Base-by-base conservation (phyloP, 2,113 vertebrate species). In the Antennarius striatus region DNA sequence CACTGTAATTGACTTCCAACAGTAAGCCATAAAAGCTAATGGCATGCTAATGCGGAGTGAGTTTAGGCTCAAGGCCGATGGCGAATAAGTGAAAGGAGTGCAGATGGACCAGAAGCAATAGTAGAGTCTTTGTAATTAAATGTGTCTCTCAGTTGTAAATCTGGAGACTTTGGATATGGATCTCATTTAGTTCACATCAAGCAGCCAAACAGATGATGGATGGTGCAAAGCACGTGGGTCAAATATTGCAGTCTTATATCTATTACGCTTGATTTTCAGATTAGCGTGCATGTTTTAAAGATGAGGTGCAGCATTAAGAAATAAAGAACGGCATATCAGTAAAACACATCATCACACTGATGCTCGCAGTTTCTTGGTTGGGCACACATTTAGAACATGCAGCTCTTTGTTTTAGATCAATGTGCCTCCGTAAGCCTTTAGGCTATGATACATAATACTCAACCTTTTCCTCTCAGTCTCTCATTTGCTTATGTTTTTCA, bases 1-100 rank as follows among this genome's bases (percentile, higher is more conserved):
- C 83, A 71, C 79, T 87, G 88, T 91, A 92, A 93, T 90, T 91
- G 88, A 91, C 91, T 93, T 90, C 86, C 85, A 88, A 84, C 84
- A 6, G 69, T 84, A 81, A 71, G 82, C 89, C 85, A 90, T 92
- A 92, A 93, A 93, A 92, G 80, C 87, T 90, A 92, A 91, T 92
- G 85, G 84, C 85, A 88, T 86, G 84, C 84, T 93, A 91, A 92
- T 91, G 83, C 78, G 63, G 76, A 88, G 77, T 82, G 81, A 83
- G 84, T 82, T 87, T 86, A 90, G 82, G 73, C 84, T 84, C 76
- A 69, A 79, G 84, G 87, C 88, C 83, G 69, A 61, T 40, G 77
- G 80, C 56, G 30, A 87, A 61, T 81, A 65, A 83, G 83, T 54
- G 29, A 68, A 75, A 74, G 84, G 69, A 78, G 82, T 83, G 85